Percentiles rank a stretch among this genome's conserved stretches.
Evolutionary conservation across 2,113 vertebrate genomes (phyloP).

Genomic region (Nothocercus nigrocapillus): DNA sequence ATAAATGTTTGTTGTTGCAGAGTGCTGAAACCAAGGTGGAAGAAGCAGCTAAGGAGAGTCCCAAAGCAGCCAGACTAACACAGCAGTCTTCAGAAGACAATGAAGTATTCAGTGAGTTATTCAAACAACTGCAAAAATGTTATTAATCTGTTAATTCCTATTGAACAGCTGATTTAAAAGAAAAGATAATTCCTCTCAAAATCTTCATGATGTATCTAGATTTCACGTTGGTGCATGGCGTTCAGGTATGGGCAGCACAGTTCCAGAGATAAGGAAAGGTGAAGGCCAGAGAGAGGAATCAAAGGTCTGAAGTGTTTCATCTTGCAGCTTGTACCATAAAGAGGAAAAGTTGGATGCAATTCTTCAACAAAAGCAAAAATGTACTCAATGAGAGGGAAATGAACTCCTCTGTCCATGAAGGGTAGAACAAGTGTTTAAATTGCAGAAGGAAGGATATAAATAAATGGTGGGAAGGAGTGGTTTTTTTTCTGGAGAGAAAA

Average conservation of each 20-base stretch:
- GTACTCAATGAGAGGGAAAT: neutral
- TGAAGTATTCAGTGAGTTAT: conserved; percentile 88
- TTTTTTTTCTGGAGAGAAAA: neutral
- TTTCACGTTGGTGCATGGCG: neutral
- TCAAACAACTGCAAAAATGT: neutral
- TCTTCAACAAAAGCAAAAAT: neutral
- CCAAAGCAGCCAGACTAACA: neutral
- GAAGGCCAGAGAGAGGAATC: neutral
- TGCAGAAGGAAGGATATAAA: neutral
- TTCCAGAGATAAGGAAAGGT: neutral
- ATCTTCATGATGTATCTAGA: neutral
- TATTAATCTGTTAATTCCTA: neutral
- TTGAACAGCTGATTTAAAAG: neutral
- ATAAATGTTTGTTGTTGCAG: conserved; percentile 51
- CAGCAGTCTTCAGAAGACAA: conserved; percentile 82
- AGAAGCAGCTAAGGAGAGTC: conserved; percentile 28
- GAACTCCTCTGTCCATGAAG: neutral
- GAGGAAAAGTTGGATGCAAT: neutral
- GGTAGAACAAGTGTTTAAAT: neutral
- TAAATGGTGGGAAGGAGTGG: neutral
- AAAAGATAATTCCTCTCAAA: neutral
- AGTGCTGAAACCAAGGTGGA: conserved; percentile 44
- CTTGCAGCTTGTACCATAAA: neutral
- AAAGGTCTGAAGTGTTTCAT: neutral
- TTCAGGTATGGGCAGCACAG: fast-evolving